Evolutionary conservation across 2,113 vertebrate species (phyloP).

Genomic region (Peucedramus taeniatus): DNA sequence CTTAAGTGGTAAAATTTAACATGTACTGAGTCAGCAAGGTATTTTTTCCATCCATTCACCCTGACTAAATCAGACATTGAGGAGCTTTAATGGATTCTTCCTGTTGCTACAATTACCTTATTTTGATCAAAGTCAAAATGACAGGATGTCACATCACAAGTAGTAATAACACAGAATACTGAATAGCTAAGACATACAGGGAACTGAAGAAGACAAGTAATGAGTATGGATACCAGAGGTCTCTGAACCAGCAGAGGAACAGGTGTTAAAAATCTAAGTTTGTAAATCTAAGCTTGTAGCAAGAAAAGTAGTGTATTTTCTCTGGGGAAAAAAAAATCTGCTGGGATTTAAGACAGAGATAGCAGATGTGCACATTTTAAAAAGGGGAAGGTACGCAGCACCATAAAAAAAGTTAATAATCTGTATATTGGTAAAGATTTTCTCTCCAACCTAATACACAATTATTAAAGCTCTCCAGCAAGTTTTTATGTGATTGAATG

Average conservation of each 20-base stretch:
- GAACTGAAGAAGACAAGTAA: background rate
- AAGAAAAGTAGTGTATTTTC: background rate
- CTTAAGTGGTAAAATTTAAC: background rate
- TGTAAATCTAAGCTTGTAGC: background rate
- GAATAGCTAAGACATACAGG: background rate
- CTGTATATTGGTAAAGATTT: background rate
- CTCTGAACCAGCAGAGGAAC: background rate
- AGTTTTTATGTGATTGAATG: background rate
- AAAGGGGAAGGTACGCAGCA: background rate
- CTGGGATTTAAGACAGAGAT: background rate
- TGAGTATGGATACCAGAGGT: background rate
- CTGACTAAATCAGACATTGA: background rate
- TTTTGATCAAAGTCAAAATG: background rate
- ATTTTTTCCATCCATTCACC: background rate
- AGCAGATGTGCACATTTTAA: background rate
- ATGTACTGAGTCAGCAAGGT: background rate
- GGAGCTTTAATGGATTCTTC: background rate
- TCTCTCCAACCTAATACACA: background rate
- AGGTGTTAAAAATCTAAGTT: background rate
- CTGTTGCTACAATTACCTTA: background rate
- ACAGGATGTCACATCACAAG: background rate
- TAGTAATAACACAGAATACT: background rate
- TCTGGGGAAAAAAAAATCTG: background rate
- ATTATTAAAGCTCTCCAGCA: background rate
- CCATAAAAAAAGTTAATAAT: background rate